Percentiles rank a stretch among this genome's conserved stretches.
Evolutionary conservation across 2,888 invertebrate species (phyloP).

Genomic region (Campoplex nolae): DNA sequence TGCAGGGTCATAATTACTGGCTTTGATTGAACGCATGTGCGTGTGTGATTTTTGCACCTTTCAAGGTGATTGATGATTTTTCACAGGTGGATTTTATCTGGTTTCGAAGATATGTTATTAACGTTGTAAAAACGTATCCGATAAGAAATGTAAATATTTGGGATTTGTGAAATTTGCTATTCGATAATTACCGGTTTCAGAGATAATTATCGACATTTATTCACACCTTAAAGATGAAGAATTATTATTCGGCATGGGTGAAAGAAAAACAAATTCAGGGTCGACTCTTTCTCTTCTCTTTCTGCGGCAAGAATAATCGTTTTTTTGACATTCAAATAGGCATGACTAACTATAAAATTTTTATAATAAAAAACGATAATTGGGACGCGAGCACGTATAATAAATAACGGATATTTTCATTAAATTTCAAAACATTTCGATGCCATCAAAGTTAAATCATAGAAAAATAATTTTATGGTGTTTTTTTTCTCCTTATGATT

Average conservation of each 20-base stretch:
- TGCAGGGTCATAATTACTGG: constrained; percentile 7
- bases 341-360: background rate
- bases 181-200: background rate
- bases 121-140: background rate
- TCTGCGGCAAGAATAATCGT: too few species aligned
- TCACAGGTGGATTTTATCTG: background rate
- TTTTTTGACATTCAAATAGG: background rate
- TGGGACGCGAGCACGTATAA: background rate
- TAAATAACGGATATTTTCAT: background rate
- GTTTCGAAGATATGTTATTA: background rate
- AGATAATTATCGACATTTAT: background rate
- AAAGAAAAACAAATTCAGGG: background rate
- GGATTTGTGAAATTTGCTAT: background rate
- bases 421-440: background rate
- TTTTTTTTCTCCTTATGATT: background rate
- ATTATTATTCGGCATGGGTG: background rate
- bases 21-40: constrained; percentile 14
- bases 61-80: background rate
- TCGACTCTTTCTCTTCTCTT: background rate
- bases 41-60: background rate
- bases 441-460: background rate
- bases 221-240: background rate
- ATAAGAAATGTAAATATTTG: background rate
- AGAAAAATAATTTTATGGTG: background rate
- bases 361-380: background rate